These are phyloP conservation scores for Agapetus fuscipes DNA, from an alignment of 2,888 invertebrate genomes.

Conservation along the genomic window DNA sequence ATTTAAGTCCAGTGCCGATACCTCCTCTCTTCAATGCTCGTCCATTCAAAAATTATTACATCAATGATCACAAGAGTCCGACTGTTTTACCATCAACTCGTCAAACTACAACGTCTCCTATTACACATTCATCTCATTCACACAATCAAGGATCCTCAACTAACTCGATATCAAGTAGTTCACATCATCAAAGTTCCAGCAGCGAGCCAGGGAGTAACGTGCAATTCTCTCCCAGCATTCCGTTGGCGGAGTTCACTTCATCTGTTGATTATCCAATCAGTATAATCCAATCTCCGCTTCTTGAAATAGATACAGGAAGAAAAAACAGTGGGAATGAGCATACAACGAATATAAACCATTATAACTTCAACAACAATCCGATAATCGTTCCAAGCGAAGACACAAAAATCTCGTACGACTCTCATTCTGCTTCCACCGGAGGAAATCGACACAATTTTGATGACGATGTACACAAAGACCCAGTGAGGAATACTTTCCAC, in stretches of 20 bases:
- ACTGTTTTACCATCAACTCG: constrained; percentile 4
- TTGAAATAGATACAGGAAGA: constrained; percentile 42
- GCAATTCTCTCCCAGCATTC: constrained; percentile 54
- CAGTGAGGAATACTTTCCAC: no score
- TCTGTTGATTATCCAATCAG: constrained; percentile 65
- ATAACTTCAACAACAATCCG: constrained; percentile 30
- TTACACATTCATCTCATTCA: constrained; percentile 2
- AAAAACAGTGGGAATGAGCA: constrained; percentile 20
- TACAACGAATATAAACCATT: constrained; percentile 13
- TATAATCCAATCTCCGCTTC: constrained; percentile 58
- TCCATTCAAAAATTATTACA: constrained; percentile 35
- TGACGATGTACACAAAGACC: constrained; percentile 25
- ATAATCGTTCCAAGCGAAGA: constrained; percentile 29
- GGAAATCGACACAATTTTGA: constrained; percentile 29
- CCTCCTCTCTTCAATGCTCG: constrained; percentile 54
- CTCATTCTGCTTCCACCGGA: constrained; percentile 38
- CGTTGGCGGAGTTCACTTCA: constrained; percentile 57
- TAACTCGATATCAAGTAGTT: no score
- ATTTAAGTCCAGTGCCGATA: constrained; percentile 50
- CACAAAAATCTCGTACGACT: constrained; percentile 36
- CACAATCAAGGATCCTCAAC: constrained; percentile 12
- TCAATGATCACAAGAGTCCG: constrained; percentile 3
- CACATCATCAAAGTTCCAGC: not conserved
- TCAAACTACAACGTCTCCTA: not conserved
- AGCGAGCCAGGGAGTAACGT: constrained; percentile 29